These are phyloP conservation scores for Synanthedon vespiformis DNA, from an alignment of 2,888 invertebrate species.

Conservation along the genomic window DNA sequence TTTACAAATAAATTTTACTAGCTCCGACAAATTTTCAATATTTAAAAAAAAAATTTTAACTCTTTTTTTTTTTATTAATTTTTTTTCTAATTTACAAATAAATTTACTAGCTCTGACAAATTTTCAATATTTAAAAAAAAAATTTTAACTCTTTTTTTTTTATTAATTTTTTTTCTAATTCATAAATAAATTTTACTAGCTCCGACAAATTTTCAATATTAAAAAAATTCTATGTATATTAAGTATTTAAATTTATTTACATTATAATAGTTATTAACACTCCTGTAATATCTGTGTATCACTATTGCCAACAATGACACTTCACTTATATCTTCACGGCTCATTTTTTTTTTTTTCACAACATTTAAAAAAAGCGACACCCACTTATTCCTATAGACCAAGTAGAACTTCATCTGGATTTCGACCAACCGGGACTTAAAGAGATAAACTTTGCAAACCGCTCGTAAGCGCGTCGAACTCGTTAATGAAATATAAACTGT, in stretches of 20 bases:
- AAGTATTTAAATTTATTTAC: slow-evolving; percentile 17
- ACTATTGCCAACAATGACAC: slow-evolving; percentile 31
- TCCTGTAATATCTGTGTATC: slow-evolving; percentile 33
- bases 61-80: no score
- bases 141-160: no score
- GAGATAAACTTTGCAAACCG: slow-evolving; percentile 12
- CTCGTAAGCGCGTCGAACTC: slow-evolving; percentile 17
- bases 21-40: no score
- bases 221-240: neutral
- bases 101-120: no score
- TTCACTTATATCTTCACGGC: slow-evolving; percentile 25
- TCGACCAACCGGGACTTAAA: slow-evolving; percentile 15
- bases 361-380: slow-evolving; percentile 13
- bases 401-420: slow-evolving; percentile 42
- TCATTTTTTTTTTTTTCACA: slow-evolving; percentile 18
- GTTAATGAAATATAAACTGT: slow-evolving; percentile 17
- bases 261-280: slow-evolving; percentile 17
- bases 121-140: no score
- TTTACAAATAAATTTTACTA: no score
- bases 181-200: no score
- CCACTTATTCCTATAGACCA: slow-evolving; percentile 55
- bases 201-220: no score
- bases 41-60: no score
- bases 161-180: no score
- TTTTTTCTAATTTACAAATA: no score